Conservation (phyloP, 2,888 invertebrate species). For the Drosophila prolongata region DNA sequence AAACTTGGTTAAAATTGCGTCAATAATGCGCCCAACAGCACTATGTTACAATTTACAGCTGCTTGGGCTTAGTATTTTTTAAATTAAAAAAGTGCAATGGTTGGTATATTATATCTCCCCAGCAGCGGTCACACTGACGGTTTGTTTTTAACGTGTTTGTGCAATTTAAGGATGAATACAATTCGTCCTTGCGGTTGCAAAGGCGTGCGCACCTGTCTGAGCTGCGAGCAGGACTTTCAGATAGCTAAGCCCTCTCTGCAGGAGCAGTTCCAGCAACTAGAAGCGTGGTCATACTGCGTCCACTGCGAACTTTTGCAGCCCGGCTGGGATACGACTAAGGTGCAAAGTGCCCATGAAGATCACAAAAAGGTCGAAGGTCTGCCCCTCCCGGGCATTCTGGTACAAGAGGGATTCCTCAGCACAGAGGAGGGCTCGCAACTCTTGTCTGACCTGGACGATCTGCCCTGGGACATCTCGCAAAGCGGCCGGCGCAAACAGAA, state of each 20-base stretch:
- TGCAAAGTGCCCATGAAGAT: conserved; percentile 88
- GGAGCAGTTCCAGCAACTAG: conserved; percentile 84
- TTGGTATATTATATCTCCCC: background rate
- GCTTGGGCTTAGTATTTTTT: background rate
- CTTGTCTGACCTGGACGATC: conserved; percentile 89
- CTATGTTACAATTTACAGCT: background rate
- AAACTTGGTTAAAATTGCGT: background rate
- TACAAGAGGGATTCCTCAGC: conserved; percentile 90
- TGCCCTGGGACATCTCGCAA: conserved; percentile 96
- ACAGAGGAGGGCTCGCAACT: conserved; percentile 88
- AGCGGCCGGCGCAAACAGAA: conserved; percentile 99
- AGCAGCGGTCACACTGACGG: background rate
- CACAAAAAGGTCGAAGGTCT: conserved; percentile 84
- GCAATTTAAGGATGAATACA: conserved; percentile 74
- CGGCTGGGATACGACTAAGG: conserved; percentile 88
- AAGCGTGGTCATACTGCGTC: conserved; percentile 91
- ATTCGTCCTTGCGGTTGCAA: conserved; percentile 94
- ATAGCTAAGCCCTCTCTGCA: conserved; percentile 84
- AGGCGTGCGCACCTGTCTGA: conserved; percentile 92
- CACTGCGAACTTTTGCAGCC: conserved; percentile 90
- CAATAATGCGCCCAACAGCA: background rate
- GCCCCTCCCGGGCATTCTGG: conserved; percentile 88
- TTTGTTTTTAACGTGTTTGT: conserved; percentile 1
- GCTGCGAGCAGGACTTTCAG: conserved; percentile 90
- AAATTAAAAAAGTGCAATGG: no score